Conservation (phyloP, 1,140 invertebrate species). For the Diprion similis region DNA sequence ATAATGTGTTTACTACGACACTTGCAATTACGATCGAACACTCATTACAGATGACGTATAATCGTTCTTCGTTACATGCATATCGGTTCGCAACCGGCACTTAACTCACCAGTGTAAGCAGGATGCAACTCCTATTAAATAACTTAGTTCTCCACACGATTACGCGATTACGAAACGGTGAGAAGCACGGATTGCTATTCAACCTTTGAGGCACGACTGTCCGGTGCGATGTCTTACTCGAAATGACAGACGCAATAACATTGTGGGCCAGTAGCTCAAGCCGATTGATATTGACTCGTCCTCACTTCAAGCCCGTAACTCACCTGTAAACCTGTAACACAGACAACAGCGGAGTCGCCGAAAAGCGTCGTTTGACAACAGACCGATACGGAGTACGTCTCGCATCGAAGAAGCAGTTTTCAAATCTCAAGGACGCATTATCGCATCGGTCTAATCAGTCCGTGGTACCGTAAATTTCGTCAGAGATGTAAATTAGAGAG, state of each 20-base stretch:
- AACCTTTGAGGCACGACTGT: neutral
- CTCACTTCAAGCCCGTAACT: neutral
- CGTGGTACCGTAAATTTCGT: neutral
- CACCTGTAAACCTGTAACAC: neutral
- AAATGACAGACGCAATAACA: constrained; percentile 1
- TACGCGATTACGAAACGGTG: no score
- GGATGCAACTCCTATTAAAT: no score
- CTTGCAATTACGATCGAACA: no score
- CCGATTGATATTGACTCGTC: neutral
- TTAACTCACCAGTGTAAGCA: no score
- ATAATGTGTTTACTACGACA: no score
- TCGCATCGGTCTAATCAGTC: neutral
- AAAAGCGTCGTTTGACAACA: neutral
- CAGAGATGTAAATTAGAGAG: no score
- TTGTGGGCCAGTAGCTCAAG: neutral
- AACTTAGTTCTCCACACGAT: no score
- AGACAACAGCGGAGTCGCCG: constrained; percentile 6
- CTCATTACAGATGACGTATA: no score
- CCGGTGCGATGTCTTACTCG: neutral
- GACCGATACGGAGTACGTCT: neutral
- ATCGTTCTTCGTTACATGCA: no score
- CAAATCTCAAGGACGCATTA: neutral
- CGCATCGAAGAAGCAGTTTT: neutral
- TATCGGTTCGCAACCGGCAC: no score
- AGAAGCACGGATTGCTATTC: no score